Conservation (phyloP, 2,113 vertebrate species). For the Zosterops hypoxanthus region DNA sequence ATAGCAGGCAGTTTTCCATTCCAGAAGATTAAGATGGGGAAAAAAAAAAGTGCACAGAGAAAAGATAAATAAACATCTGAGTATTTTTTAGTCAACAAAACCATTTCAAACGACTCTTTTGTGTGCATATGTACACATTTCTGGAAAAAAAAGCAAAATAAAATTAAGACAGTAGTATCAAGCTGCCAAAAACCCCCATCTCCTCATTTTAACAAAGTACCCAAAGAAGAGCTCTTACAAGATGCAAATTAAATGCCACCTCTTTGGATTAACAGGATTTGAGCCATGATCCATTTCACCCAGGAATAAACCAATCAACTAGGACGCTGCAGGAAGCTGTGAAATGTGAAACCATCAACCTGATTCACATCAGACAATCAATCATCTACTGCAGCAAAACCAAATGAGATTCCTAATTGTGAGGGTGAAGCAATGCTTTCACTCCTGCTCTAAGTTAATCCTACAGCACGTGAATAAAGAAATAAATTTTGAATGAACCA, state of each 20-base stretch:
- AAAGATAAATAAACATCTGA: not conserved
- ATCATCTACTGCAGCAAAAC: not conserved
- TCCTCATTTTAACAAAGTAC: not conserved
- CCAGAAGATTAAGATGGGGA: not conserved
- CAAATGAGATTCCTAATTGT: not conserved
- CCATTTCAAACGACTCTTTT: not conserved
- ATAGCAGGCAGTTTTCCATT: not conserved
- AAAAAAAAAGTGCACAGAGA: not conserved
- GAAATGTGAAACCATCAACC: not conserved
- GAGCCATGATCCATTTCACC: not conserved
- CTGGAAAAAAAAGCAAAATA: not conserved
- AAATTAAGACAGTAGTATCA: not conserved
- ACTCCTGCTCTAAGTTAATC: not conserved
- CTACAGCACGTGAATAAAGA: not conserved
- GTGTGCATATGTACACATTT: not conserved
- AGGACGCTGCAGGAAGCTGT: not conserved
- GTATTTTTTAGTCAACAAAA: not conserved
- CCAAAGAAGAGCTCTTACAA: not conserved
- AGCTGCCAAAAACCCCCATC: not conserved
- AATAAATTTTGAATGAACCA: not conserved
- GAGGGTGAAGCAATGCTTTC: not conserved
- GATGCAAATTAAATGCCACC: not conserved
- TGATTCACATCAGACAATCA: not conserved
- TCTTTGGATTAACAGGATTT: not conserved
- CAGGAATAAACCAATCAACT: not conserved